Percentiles rank a stretch among this genome's conserved stretches.
phyloP scores from a whole-genome alignment of 2,113 vertebrate genomes.

The Stegostoma tigrinum region DNA sequence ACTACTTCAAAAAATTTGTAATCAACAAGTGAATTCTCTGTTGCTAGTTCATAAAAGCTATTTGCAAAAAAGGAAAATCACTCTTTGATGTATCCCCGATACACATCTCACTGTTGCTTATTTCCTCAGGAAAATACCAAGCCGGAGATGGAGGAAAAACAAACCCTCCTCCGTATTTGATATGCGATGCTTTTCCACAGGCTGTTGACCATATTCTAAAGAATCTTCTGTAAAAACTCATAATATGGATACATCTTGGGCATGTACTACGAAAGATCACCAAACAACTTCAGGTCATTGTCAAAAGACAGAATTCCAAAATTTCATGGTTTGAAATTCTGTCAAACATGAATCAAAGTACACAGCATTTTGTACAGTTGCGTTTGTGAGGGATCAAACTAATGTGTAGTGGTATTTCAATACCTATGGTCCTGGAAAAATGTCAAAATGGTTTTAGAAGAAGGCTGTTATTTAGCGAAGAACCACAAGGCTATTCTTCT shows the following conservation, averaged over 20 bases:
- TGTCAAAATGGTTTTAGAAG: background rate
- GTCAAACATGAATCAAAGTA: background rate
- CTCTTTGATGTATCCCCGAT: background rate
- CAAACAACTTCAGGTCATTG: background rate
- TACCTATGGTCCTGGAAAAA: background rate
- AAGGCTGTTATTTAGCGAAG: background rate
- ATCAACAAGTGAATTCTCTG: background rate
- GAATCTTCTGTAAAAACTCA: conserved; percentile 49
- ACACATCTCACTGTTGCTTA: background rate
- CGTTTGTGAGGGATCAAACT: background rate
- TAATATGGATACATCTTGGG: conserved; percentile 35
- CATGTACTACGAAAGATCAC: background rate
- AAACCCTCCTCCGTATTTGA: conserved; percentile 68
- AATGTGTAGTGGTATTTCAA: background rate
- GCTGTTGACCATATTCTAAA: conserved; percentile 79
- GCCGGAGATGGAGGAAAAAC: conserved; percentile 74
- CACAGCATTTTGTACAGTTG: background rate
- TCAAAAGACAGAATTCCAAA: background rate
- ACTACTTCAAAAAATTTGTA: no score
- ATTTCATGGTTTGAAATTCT: background rate
- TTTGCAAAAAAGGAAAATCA: background rate
- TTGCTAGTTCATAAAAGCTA: background rate
- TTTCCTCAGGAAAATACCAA: conserved; percentile 74
- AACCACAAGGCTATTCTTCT: background rate
- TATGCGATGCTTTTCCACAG: conserved; percentile 70